Percentiles rank a stretch among this genome's conserved stretches.
These are phyloP conservation scores for Drosophila anceps DNA, from an alignment of 2,888 invertebrate genomes.

Conservation along the genomic window DNA sequence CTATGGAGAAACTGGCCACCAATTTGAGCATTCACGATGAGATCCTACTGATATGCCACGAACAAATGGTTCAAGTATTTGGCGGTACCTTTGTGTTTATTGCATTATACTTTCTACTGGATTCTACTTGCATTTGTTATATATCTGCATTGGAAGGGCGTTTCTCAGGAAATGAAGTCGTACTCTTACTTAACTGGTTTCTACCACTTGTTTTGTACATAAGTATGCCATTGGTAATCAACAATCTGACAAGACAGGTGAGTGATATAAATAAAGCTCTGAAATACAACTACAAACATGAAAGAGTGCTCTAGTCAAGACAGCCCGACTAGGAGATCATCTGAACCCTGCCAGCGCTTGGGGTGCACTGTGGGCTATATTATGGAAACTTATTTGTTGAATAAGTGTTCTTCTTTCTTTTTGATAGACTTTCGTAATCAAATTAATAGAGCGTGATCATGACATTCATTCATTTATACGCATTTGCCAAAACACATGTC, in stretches of 20 bases:
- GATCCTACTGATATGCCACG: slow-evolving; percentile 35
- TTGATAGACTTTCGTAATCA: too few species aligned
- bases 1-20: slow-evolving; percentile 3
- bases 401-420: too few species aligned
- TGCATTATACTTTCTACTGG: slow-evolving; percentile 30
- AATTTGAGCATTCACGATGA: slow-evolving; percentile 38
- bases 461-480: too few species aligned
- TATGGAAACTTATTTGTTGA: too few species aligned
- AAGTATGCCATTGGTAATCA: slow-evolving; percentile 36
- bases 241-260: slow-evolving; percentile 31
- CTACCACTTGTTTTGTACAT: slow-evolving; percentile 27
- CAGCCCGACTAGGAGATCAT: too few species aligned
- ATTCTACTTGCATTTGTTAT: slow-evolving; percentile 18
- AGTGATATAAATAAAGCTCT: slow-evolving; percentile 2
- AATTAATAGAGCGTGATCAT: too few species aligned
- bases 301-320: too few species aligned
- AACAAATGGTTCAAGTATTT: slow-evolving; percentile 40
- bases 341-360: too few species aligned
- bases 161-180: background rate
- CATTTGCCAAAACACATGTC: too few species aligned
- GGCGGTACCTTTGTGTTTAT: slow-evolving; percentile 41
- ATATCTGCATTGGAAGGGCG: slow-evolving; percentile 2
- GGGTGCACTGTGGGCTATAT: too few species aligned
- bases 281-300: background rate
- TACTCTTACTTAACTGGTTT: slow-evolving; percentile 7